Conservation (phyloP, 2,888 invertebrate species). For the Drosophila trichaetosa region DNA sequence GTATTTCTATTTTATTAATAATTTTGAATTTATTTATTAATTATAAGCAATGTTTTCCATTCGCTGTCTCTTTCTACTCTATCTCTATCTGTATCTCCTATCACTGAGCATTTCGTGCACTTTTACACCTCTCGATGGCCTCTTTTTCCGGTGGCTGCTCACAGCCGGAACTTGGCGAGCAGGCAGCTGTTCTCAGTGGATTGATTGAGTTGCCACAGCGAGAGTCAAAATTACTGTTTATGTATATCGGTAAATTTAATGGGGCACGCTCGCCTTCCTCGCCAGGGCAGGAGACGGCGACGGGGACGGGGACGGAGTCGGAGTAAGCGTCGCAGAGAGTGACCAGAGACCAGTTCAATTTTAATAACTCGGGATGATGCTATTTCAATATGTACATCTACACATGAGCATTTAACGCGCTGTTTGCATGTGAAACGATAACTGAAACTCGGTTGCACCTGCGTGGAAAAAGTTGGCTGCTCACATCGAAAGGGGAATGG, state of each 20-base stretch:
- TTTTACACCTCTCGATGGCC: constrained; percentile 4
- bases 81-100: no score
- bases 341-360: constrained; percentile 45
- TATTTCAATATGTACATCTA: constrained; percentile 56
- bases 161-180: constrained; percentile 21
- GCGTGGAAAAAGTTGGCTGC: constrained; percentile 42
- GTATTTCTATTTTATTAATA: not conserved
- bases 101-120: not conserved
- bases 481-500: constrained; percentile 5
- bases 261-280: constrained; percentile 11
- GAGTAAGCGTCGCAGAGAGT: not conserved
- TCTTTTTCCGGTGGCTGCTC: constrained; percentile 6
- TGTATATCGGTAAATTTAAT: constrained; percentile 57
- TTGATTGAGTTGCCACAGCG: constrained; percentile 59
- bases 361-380: constrained; percentile 60
- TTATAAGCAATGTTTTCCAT: not conserved
- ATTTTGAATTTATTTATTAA: not conserved
- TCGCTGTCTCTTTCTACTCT: not conserved
- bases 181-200: constrained; percentile 15
- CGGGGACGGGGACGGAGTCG: no score
- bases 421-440: constrained; percentile 78
- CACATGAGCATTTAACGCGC: constrained; percentile 71
- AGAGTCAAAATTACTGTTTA: constrained; percentile 36
- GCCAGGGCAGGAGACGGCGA: not conserved
- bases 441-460: constrained; percentile 67